Evolutionary conservation across 2,888 invertebrate genomes (phyloP).

Genomic region (Cryptus armator): DNA sequence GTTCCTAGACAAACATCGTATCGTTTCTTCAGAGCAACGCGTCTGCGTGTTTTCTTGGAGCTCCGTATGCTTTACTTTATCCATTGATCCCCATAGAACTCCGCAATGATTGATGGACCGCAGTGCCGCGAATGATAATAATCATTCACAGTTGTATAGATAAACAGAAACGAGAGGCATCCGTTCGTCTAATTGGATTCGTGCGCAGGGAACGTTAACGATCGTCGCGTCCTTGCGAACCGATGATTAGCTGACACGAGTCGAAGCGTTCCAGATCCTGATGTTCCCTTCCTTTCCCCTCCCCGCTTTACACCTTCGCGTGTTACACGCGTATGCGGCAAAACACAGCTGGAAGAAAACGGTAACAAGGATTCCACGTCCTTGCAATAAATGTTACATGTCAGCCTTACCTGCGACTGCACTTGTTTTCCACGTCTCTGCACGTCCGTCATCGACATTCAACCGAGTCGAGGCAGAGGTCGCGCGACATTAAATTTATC

Average conservation of each 20-base stretch:
- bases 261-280: slow-evolving; percentile 75
- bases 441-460: slow-evolving; percentile 36
- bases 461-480: slow-evolving; percentile 8
- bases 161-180: slow-evolving; percentile 53
- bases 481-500: slow-evolving; percentile 4
- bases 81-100: slow-evolving; percentile 47
- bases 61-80: background rate
- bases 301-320: slow-evolving; percentile 42
- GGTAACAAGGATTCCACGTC: slow-evolving; percentile 80
- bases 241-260: slow-evolving; percentile 69
- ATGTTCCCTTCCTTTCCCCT: slow-evolving; percentile 62
- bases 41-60: slow-evolving; percentile 23
- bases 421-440: slow-evolving; percentile 40
- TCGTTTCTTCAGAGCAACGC: slow-evolving; percentile 17
- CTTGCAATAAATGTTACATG: slow-evolving; percentile 70
- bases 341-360: slow-evolving; percentile 75
- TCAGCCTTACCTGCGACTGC: background rate
- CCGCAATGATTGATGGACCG: slow-evolving; percentile 52
- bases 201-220: slow-evolving; percentile 72
- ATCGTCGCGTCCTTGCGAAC: slow-evolving; percentile 78
- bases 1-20: slow-evolving; percentile 56
- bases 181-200: slow-evolving; percentile 67
- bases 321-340: slow-evolving; percentile 10
- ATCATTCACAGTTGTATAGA: slow-evolving; percentile 15
- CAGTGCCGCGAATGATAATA: slow-evolving; percentile 23